Percentiles rank a stretch among this genome's conserved stretches.
These are phyloP conservation scores for Aradus depressus DNA, from an alignment of 2,888 invertebrate genomes.

Conservation along the genomic window DNA sequence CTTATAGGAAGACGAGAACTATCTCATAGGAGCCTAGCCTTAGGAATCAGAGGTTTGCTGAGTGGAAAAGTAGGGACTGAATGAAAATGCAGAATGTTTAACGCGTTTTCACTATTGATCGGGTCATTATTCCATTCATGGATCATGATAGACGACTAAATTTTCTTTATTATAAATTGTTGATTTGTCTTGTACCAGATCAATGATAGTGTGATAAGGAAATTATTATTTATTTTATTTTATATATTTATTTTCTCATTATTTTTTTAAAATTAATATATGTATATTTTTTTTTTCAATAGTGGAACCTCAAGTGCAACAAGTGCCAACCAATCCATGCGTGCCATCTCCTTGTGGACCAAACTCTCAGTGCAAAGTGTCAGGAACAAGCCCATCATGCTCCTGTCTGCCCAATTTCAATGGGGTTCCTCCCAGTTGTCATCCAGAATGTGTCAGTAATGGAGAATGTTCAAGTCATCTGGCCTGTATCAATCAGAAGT, in stretches of 20 bases:
- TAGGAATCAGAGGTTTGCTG: too few species aligned
- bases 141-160: too few species aligned
- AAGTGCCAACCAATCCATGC: conserved; percentile 46
- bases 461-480: conserved; percentile 37
- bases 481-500: conserved; percentile 39
- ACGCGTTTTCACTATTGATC: too few species aligned
- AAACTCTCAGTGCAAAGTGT: conserved; percentile 59
- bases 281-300: conserved; percentile 1
- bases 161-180: too few species aligned
- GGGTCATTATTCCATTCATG: too few species aligned
- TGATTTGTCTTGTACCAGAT: too few species aligned
- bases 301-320: conserved; percentile 25
- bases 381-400: conserved; percentile 56
- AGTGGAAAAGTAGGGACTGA: too few species aligned
- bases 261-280: not conserved
- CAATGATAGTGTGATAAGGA: too few species aligned
- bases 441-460: conserved; percentile 65
- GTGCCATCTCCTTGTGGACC: conserved; percentile 68
- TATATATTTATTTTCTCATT: not conserved
- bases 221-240: too few species aligned
- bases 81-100: not conserved
- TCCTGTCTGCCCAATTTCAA: conserved; percentile 44
- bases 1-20: too few species aligned
- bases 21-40: too few species aligned
- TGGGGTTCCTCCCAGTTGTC: conserved; percentile 46